Evolutionary conservation across 2,797 vertebrate species (phyloP), one percentile per base, ranked within the genome.

Genomic region (Sebastolobus alascanus): DNA sequence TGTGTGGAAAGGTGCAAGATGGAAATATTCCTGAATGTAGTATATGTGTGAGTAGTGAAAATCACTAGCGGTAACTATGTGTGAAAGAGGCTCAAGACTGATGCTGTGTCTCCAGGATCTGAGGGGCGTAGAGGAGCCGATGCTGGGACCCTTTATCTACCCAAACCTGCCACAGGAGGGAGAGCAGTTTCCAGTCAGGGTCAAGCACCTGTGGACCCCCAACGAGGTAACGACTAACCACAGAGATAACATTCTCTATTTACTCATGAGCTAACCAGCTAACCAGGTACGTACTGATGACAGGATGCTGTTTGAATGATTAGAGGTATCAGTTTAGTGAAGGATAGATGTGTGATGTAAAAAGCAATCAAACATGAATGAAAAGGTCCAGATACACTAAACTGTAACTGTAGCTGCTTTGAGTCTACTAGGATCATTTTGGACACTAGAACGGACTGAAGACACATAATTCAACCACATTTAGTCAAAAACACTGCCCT

Each of bases 181-280:
- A 82, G 89, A 96, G 73, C 76, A 27, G 3, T 97, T 97, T 79
- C 82, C 90, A 55, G 97, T 97, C 78, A 92, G 67, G 79, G 95
- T 99, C 50, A 97, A 95, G 50, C 98, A 99, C 35, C 66, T 99
- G 71, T 87, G 95, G 83, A 97, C 97, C 18, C 98, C 98, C 29
- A 96, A 97, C n/a, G 93, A 97, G 96, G 98, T 99, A 91, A 35
- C 5, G 13, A 20, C n/a, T 20, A 9, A 7, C 5, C 20, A 38
- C 31, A 16, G 8, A 68, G 8, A 25, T 13, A 13, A 65, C 1
- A 37, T 52, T n/a, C 13, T n/a, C 10, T 68, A 9, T 66, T 56
- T 9, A n/a, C 18, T 18, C 8, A 9, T 50, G 46, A 52, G n/a
- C 46, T n/a, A n/a, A 52, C 8, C 46, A 52, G n/a, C 46, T n/a